These are phyloP conservation scores for Plumapathes pennacea DNA, from an alignment of 92 coral and sea anemone species.

Conservation along the genomic window DNA sequence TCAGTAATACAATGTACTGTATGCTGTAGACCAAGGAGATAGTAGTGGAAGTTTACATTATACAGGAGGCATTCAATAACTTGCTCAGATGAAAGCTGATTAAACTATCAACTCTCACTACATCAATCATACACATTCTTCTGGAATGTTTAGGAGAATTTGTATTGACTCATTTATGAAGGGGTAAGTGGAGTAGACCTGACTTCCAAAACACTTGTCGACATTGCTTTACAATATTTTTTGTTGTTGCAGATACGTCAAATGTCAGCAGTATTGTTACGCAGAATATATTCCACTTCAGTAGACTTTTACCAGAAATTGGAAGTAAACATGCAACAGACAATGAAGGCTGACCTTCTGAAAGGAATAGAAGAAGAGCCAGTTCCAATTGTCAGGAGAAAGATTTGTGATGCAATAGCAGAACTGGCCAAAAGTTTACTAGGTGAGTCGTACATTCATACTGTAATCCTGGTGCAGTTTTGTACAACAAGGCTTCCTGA, in stretches of 20 bases:
- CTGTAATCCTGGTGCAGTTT: neutral
- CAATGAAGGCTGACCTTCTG: constrained; percentile 80
- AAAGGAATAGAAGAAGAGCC: constrained; percentile 80
- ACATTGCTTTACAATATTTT: neutral
- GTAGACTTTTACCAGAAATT: constrained; percentile 90
- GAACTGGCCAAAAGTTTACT: constrained; percentile 89
- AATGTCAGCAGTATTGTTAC: constrained; percentile 94
- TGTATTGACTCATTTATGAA: no score
- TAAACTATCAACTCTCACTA: no score
- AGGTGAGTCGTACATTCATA: constrained; percentile 37
- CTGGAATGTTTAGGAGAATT: no score
- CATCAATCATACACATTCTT: no score
- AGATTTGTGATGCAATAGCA: constrained; percentile 93
- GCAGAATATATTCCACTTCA: constrained; percentile 83
- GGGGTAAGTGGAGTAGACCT: no score
- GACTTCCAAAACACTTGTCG: no score
- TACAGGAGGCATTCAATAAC: no score
- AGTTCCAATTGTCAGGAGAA: constrained; percentile 65
- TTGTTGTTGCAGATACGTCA: constrained; percentile 74
- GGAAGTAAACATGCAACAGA: constrained; percentile 54
- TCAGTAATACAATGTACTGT: no score
- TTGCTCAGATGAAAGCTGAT: no score
- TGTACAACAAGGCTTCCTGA: neutral
- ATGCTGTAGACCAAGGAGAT: no score
- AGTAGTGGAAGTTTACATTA: no score